A percentile compares a stretch with the other conserved stretches of the same genome.
phyloP scores from a whole-genome alignment of 1,140 invertebrate species.

The Lordiphosa collinella region DNA sequence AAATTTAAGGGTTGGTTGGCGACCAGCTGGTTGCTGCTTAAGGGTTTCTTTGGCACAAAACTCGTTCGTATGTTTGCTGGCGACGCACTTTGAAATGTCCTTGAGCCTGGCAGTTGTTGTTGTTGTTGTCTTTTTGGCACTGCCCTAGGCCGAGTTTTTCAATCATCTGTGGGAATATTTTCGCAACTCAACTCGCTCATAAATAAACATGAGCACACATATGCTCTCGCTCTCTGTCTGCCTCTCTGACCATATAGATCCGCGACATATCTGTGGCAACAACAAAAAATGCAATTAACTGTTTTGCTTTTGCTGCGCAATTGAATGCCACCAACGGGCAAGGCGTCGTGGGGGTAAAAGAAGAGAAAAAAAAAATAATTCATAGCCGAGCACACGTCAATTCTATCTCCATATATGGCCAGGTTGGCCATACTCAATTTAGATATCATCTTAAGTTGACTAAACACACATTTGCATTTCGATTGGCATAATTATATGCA shows the following conservation, averaged over 20 bases:
- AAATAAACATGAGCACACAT: constrained; percentile 59
- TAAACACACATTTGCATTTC: too few species aligned
- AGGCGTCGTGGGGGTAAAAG: too few species aligned
- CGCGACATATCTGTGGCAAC: too few species aligned
- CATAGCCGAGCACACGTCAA: too few species aligned
- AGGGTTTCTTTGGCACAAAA: constrained; percentile 7
- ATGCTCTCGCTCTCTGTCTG: not conserved
- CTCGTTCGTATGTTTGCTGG: constrained; percentile 16
- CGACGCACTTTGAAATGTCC: constrained; percentile 43
- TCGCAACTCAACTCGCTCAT: constrained; percentile 43
- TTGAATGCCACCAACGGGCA: constrained; percentile 23
- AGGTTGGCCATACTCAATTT: too few species aligned
- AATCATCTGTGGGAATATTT: constrained; percentile 3
- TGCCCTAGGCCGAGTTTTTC: constrained; percentile 2
- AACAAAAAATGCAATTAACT: constrained; percentile 46
- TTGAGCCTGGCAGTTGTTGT: constrained; percentile 20
- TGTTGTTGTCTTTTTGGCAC: constrained; percentile 6
- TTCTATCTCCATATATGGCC: too few species aligned
- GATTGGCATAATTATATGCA: too few species aligned
- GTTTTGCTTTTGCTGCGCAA: constrained; percentile 49
- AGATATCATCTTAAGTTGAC: too few species aligned
- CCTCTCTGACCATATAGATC: not conserved
- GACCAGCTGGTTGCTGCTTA: too few species aligned
- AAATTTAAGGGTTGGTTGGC: too few species aligned
- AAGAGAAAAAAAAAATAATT: too few species aligned